phyloP scores from a whole-genome alignment of 2,113 vertebrate species.

The Riparia riparia region DNA sequence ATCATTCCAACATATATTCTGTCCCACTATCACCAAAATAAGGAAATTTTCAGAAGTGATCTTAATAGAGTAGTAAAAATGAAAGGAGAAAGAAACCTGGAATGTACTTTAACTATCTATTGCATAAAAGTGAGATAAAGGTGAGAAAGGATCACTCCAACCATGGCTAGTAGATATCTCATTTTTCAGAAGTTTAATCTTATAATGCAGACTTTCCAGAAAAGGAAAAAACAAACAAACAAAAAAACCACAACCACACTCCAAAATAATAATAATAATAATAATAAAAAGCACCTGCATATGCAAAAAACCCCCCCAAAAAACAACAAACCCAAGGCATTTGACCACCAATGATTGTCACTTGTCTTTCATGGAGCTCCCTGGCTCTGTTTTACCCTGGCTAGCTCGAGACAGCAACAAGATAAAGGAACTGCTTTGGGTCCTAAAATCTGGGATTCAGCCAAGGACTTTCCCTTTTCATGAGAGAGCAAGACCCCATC shows the following conservation, averaged over 20 bases:
- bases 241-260: not conserved
- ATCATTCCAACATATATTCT: not conserved
- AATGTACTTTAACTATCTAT: not conserved
- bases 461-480: no score
- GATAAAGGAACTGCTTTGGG: no score
- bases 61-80: not conserved
- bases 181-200: not conserved
- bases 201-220: not conserved
- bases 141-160: not conserved
- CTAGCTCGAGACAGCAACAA: no score
- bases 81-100: not conserved
- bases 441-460: no score
- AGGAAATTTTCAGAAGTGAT: not conserved
- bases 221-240: no score
- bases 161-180: not conserved
- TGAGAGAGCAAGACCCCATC: no score
- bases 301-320: not conserved
- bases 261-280: no score
- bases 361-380: no score
- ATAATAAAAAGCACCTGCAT: not conserved
- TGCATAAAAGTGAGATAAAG: not conserved
- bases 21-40: not conserved
- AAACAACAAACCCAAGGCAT: accelerated
- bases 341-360: not conserved
- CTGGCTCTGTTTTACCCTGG: no score